Conservation (phyloP, 1,140 invertebrate species). For the Aporrectodea caliginosa region DNA sequence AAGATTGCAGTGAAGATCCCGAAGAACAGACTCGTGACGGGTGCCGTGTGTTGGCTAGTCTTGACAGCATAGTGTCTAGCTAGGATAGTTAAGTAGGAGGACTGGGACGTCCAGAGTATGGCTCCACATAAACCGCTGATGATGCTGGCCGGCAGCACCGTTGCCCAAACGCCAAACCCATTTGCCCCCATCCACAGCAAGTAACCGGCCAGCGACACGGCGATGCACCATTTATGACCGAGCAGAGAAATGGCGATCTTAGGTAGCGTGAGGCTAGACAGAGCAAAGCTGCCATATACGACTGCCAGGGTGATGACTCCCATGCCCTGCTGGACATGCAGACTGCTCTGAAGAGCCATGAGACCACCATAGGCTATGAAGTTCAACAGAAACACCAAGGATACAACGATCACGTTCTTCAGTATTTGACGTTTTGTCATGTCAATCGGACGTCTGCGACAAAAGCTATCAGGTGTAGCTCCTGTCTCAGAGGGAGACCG, state of each 20-base stretch:
- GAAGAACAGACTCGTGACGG: neutral
- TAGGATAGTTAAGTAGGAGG: slow-evolving; percentile 3
- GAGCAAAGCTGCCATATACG: neutral
- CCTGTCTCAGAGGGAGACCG: no score
- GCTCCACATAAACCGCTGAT: neutral
- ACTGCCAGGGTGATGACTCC: neutral
- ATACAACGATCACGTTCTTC: neutral
- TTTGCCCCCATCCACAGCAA: slow-evolving; percentile 9
- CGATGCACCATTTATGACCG: slow-evolving; percentile 5
- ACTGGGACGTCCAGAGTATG: neutral
- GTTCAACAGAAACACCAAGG: neutral
- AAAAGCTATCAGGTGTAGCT: no score
- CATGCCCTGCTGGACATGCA: slow-evolving; percentile 13
- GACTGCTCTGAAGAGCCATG: slow-evolving; percentile 1
- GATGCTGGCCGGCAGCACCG: slow-evolving; percentile 6
- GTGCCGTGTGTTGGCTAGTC: neutral
- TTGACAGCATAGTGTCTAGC: neutral
- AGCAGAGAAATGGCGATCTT: neutral
- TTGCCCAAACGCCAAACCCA: slow-evolving; percentile 5
- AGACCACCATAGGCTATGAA: neutral
- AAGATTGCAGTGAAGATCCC: neutral
- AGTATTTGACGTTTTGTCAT: neutral
- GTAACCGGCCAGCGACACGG: neutral
- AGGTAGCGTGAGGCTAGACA: slow-evolving; percentile 4
- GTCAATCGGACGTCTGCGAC: neutral